Base-by-base conservation (phyloP, 2,888 invertebrate species). In the Dryococelus australis region DNA sequence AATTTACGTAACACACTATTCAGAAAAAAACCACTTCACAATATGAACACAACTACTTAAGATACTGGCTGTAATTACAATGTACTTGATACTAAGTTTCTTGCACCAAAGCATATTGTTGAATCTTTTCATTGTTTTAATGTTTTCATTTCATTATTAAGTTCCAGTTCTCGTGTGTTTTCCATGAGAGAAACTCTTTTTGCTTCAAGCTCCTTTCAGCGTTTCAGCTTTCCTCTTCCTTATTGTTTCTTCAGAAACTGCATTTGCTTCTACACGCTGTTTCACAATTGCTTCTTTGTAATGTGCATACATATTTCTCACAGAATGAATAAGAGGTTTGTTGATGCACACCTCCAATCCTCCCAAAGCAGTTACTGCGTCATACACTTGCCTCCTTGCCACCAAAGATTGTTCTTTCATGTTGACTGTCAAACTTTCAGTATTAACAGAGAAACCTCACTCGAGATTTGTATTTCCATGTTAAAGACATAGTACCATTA, bases 291-390 rank as follows among this genome's bases (percentile, higher is more conserved):
- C 65, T 65, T 65, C 65, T 20, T 65, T 65, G 65, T 65, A 65
- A 16, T 16, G 65, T 12, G 65, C 65, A 65, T 65, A 24, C 4
- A 16, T 16, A 20, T 65, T 65, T 65, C 16, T 65, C 5, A 65
- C 65, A 65, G 65, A 65, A 65, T 65, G 65, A 65, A 65, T 65
- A 8, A 65, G 65, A 65, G 65, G 65, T 65, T 65, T 65, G 65
- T 5, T 65, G 65, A 65, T 65, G 65, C 10, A 20, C 5, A 65
- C 8, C 65, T 65, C 24, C 65, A 65, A 65, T 6, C 65, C 65
- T 20, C 65, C 65, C 8, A 65, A 5, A 16, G 8, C 16, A 5
- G 65, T 65, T 13, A 65, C 65, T 12, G 65, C 65, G 16, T 65
- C 65, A 65, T 65, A 65, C 65, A 65, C 65, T 13, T 12, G 20